Base-by-base conservation (phyloP, 2,888 invertebrate species). In the Aquatica leii region DNA sequence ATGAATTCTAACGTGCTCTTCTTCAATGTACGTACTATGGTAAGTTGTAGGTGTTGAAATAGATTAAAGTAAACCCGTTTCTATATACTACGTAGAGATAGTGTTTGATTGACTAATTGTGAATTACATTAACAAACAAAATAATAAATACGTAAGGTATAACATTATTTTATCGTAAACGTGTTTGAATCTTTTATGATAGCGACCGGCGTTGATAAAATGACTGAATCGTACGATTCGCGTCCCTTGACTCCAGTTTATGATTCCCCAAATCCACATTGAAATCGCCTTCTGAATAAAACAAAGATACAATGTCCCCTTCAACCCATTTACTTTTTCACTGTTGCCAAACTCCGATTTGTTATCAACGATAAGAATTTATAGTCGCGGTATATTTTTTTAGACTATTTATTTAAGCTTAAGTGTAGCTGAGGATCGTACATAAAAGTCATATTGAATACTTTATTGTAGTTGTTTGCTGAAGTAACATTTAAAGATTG, bases 251-350 rank as follows among this genome's bases (percentile, higher is more conserved):
- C 71, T 71, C 69, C 64, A 71, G 71, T 76, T 74, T 74, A 74
- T 72, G 72, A 73, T 73, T 73, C 74, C 73, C 73, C 71, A 74
- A 74, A 75, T 75, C 74, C 75, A 73, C 75, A 75, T 72, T 70
- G 59, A 68, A 69, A 69, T 72, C 71, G 69, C 71, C 74, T 73
- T 67, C 67, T 74, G 75, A 74, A 75, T 75, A 73, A 75, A 74
- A 75, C 72, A 74, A 69, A 69, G 65, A 68, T 68, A 65, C 58
- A 49, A 64, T 70, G 66, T 69, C 69, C 64, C 66, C 63, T 69
- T 71, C 49, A 69, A 61, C 70, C 69, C 71, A 73, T 73, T 71
- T 69, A 71, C 71, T 72, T 68, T 71, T 67, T 69, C 64, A 60
- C 59, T 56, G 52, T 57, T 57, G 57, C 68, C 57, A 65, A 64